A percentile compares a stretch with the other conserved stretches of the same genome.
Evolutionary conservation across 2,113 vertebrate species (phyloP).

Genomic region (Sorex araneus): DNA sequence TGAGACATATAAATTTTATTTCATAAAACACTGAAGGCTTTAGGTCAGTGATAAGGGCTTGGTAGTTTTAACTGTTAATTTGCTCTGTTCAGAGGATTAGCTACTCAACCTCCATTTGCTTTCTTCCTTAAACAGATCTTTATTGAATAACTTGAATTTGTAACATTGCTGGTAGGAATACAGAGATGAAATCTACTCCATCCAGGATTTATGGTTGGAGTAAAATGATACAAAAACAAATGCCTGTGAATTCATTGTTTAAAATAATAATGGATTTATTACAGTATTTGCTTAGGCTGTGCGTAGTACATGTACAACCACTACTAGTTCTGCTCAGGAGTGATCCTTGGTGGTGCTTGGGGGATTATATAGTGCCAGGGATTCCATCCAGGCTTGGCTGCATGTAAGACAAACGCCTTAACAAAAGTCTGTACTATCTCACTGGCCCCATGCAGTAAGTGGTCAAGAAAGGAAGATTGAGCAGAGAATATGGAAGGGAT

Average conservation of each 20-base stretch:
- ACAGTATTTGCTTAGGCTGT: no score
- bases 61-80: slow-evolving; percentile 26
- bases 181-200: slow-evolving; percentile 12
- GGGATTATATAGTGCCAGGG: no score
- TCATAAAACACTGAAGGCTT: slow-evolving; percentile 50
- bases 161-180: slow-evolving; percentile 11
- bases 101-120: not conserved
- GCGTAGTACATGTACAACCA: no score
- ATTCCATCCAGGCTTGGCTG: no score
- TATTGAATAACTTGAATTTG: slow-evolving; percentile 23
- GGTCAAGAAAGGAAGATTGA: not conserved
- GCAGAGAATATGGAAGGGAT: slow-evolving; percentile 1
- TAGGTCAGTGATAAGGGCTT: not conserved
- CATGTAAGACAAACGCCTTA: no score
- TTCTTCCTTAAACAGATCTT: slow-evolving; percentile 43
- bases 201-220: slow-evolving; percentile 10
- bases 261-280: not conserved
- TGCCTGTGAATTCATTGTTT: not conserved
- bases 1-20: slow-evolving; percentile 16
- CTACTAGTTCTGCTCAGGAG: no score
- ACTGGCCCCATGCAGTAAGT: not conserved
- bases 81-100: not conserved
- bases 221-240: not conserved
- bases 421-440: no score
- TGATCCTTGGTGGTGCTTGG: no score